phyloP scores from a whole-genome alignment of 1,140 invertebrate species.

The Nymphalis io region DNA sequence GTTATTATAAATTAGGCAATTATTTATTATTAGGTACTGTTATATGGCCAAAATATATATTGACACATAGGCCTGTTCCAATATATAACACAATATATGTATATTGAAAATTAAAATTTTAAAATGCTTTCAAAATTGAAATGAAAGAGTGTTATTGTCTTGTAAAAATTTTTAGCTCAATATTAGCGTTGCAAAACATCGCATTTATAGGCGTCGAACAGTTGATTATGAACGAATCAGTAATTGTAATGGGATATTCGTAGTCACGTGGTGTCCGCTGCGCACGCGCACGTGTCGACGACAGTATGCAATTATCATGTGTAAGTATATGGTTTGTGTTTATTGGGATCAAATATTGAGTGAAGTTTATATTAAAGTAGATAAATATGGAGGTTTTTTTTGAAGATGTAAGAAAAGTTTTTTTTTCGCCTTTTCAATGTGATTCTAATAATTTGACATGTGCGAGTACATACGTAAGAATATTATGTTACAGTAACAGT shows the following conservation, averaged over 20 bases:
- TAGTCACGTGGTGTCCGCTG: conserved; percentile 9
- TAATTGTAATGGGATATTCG: conserved; percentile 1
- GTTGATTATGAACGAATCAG: not conserved
- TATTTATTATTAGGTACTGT: too few relatives aligned
- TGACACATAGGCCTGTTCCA: too few relatives aligned
- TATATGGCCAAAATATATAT: too few relatives aligned
- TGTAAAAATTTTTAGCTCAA: not conserved
- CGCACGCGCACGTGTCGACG: conserved; percentile 8
- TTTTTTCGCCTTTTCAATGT: too few relatives aligned
- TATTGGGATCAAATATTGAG: not conserved
- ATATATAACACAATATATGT: too few relatives aligned
- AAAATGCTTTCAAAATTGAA: not conserved
- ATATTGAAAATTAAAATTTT: too few relatives aligned
- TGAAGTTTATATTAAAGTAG: not conserved
- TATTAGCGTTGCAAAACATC: conserved; percentile 4
- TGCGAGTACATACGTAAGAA: too few relatives aligned
- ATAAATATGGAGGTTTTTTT: too few relatives aligned
- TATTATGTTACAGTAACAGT: too few relatives aligned
- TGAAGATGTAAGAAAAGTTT: too few relatives aligned
- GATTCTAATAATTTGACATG: too few relatives aligned
- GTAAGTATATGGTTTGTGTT: not conserved
- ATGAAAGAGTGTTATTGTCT: not conserved
- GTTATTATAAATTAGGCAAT: too few relatives aligned
- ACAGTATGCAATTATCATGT: conserved; percentile 13
- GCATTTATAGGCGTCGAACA: not conserved